Evolutionary conservation across 2,888 invertebrate species (phyloP), one percentile per base, ranked within the genome.

Genomic region (Ectropis crepuscularia): DNA sequence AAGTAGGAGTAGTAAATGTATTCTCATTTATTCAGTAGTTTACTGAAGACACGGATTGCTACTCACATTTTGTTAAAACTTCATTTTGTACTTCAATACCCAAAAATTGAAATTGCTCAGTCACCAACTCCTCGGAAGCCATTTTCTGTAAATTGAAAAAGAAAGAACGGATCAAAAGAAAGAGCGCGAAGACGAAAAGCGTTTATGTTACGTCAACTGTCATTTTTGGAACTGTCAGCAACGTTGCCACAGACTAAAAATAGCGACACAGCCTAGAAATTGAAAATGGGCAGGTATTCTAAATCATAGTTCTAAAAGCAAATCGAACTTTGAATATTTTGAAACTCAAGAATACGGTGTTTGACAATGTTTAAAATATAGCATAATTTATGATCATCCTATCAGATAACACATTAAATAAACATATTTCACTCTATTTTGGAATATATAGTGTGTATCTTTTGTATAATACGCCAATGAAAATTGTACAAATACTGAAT

Each of bases 71-170:
- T 55, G 84, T 83, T 68, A 95, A 77, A 54, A 95, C 92, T 74
- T 93, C 90, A 64, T 87, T 90, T 53, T 84, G 82, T 63, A 94
- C 90, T 75, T 94, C 94, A 70, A 94, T 91, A 69, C 95, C 95
- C 73, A 95, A 90, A 85, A 94, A 94, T 80, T 94, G 93, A 87
- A 94, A 95, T 85, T 95, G 94, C 87, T 94, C 93, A 81, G 92
- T 93, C 89, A 94, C 89, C 88, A 89, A 90, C 80, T 93, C 90
- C 72, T 89, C 90, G 89, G 90, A 87, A 86, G 92, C 93, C 93
- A 93, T 93, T 91, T 92, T 93, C 89, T 89, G 75, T 83, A 65
- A 68, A 65, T 65, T 61, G 45, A 54, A 65, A 61, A 63, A 76
- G 59, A 60, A 69, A 74, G 53, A 51, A 51, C 11, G 59, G 48